phyloP scores from a whole-genome alignment of 2,797 vertebrate species.

The Enteromius paludinosus region DNA sequence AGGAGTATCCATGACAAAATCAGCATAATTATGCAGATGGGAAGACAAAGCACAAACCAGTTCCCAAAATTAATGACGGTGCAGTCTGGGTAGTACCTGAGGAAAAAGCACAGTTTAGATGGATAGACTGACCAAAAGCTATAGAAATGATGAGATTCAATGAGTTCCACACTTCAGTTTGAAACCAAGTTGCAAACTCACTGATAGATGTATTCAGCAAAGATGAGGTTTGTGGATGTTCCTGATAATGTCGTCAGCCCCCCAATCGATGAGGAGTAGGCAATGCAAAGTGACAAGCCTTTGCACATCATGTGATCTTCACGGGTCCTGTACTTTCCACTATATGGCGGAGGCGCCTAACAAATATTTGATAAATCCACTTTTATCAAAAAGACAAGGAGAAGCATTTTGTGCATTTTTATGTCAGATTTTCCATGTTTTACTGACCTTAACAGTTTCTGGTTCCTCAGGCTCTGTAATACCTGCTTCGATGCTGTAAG shows the following conservation, averaged over 20 bases:
- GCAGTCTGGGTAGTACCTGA: conserved; percentile 86
- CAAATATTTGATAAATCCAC: background rate
- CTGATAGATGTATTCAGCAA: conserved; percentile 87
- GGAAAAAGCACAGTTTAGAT: conserved; percentile 11
- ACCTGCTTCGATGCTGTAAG: conserved; percentile 42
- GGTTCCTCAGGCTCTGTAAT: conserved; percentile 20
- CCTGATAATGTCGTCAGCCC: conserved; percentile 90
- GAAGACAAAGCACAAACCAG: conserved; percentile 89
- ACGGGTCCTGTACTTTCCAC: conserved; percentile 69
- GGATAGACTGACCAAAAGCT: background rate
- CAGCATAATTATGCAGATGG: conserved; percentile 82
- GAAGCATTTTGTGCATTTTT: background rate
- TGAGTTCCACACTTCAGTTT: conserved; percentile 1
- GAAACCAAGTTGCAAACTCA: conserved; percentile 71
- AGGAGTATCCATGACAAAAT: conserved; percentile 90
- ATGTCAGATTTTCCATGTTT: background rate
- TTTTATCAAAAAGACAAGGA: background rate
- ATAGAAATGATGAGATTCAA: background rate
- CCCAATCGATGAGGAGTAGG: conserved; percentile 90
- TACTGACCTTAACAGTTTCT: conserved; percentile 30
- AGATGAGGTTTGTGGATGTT: conserved; percentile 93
- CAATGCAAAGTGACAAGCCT: conserved; percentile 87
- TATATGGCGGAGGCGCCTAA: conserved; percentile 57
- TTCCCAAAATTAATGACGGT: conserved; percentile 88
- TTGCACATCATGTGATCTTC: conserved; percentile 86